Conservation (phyloP, 2,797 vertebrate species). For the Amphiprion clarkii region DNA sequence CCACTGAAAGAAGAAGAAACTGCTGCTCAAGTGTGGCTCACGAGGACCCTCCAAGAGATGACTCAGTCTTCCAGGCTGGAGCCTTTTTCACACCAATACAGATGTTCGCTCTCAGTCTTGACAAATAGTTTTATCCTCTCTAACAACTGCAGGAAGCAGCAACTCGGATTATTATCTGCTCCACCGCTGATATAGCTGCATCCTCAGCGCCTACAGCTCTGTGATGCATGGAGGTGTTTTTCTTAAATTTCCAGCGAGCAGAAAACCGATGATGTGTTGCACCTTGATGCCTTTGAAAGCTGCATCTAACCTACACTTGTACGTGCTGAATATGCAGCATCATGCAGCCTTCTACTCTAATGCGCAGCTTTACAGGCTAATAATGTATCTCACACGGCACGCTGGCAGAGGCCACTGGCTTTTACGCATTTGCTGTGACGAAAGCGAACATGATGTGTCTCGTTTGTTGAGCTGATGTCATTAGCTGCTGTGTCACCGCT, state of each 20-base stretch:
- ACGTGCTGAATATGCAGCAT: slow-evolving; percentile 5
- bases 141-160: slow-evolving; percentile 12
- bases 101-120: slow-evolving; percentile 9
- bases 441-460: slow-evolving; percentile 21
- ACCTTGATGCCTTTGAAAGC: slow-evolving; percentile 20
- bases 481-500: not conserved
- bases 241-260: slow-evolving; percentile 8
- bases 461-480: slow-evolving; percentile 8
- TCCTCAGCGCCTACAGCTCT: not conserved
- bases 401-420: slow-evolving; percentile 15
- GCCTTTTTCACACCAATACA: slow-evolving; percentile 13
- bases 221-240: not conserved
- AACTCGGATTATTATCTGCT: slow-evolving; percentile 25
- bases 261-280: slow-evolving; percentile 39
- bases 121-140: slow-evolving; percentile 34
- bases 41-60: not conserved
- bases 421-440: slow-evolving; percentile 12
- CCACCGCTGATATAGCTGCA: slow-evolving; percentile 9
- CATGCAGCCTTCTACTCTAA: slow-evolving; percentile 11
- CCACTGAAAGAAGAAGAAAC: not conserved
- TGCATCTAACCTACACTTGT: not conserved
- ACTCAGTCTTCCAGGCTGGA: not conserved
- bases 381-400: slow-evolving; percentile 19
- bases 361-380: slow-evolving; percentile 24
- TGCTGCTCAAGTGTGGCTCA: not conserved